phyloP scores from a whole-genome alignment of 1,140 invertebrate genomes.

The Aphaenogaster rudis region DNA sequence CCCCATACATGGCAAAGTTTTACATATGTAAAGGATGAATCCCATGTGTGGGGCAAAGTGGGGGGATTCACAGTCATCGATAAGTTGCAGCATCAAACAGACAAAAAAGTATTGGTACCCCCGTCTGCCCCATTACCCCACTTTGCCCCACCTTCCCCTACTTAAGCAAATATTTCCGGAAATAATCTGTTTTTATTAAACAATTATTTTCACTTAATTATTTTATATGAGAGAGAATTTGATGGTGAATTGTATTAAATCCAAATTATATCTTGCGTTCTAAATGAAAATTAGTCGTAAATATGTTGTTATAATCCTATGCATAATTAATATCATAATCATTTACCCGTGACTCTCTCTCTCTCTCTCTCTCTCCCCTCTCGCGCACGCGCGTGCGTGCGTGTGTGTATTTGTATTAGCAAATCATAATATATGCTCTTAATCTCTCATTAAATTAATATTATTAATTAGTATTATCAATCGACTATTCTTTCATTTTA shows the following conservation, averaged over 20 bases:
- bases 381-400: too few species aligned
- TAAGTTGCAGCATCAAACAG: too few species aligned
- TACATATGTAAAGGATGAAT: too few species aligned
- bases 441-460: constrained; percentile 8
- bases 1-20: too few species aligned
- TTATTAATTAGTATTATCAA: constrained; percentile 26
- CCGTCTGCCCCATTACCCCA: too few species aligned
- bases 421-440: background rate
- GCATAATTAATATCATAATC: constrained; percentile 16
- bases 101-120: too few species aligned
- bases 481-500: background rate
- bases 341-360: background rate
- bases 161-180: background rate
- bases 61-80: too few species aligned
- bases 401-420: background rate
- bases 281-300: background rate
- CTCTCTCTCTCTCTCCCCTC: background rate
- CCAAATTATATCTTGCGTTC: background rate
- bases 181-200: background rate
- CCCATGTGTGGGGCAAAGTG: too few species aligned
- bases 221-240: constrained; percentile 2
- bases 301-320: background rate
- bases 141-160: too few species aligned
- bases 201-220: background rate
- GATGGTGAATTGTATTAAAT: background rate